Evolutionary conservation across 2,113 vertebrate genomes (phyloP), one percentile per base, ranked within the genome.

Genomic region (Emberiza fucata): DNA sequence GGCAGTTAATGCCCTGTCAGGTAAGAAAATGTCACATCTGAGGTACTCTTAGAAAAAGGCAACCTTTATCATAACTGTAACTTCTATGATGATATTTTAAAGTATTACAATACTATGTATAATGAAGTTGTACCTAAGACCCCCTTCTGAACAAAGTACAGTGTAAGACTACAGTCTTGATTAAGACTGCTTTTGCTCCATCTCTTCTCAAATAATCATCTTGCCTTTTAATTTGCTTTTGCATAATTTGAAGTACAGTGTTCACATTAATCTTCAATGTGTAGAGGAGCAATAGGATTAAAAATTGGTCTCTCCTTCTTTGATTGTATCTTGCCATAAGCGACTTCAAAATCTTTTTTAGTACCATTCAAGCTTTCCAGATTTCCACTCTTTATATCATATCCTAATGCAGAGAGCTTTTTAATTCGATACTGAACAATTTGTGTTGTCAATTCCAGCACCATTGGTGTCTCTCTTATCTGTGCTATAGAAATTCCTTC

Each of bases 281-380:
- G 97, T 84, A 99, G 69, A 77, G 99, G 99, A 40, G 99, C 99
- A 31, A 99, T 99, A 11, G 99, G 99, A 96, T 99, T 99, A 98
- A 99, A 99, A 57, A 99, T 77, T 2, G 99, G 99, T 60, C 99
- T 98, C 85, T 98, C 98, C 86, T 96, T 97, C 68, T 98, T 98
- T 35, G 98, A 97, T 72, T 98, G 98, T 48, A 99, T 97, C 92
- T 98, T 99, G 54, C 97, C 98, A 56, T 97, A 98, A 92, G 76
- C 98, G 63, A 88, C 97, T 91, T 99, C 99, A 97, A 99, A 99
- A 92, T 99, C 98, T 82, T 99, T 99, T 96, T 99, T 99, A 7
- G 99, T 99, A 45, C 99, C 99, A 44, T 85, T 98, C 5, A 99
- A 78, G 56, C 97, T 96, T 60, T 98, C 97, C 64, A 99, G 96